Evolutionary conservation across 2,113 vertebrate genomes (phyloP).

Genomic region (Chaetodon auriga): DNA sequence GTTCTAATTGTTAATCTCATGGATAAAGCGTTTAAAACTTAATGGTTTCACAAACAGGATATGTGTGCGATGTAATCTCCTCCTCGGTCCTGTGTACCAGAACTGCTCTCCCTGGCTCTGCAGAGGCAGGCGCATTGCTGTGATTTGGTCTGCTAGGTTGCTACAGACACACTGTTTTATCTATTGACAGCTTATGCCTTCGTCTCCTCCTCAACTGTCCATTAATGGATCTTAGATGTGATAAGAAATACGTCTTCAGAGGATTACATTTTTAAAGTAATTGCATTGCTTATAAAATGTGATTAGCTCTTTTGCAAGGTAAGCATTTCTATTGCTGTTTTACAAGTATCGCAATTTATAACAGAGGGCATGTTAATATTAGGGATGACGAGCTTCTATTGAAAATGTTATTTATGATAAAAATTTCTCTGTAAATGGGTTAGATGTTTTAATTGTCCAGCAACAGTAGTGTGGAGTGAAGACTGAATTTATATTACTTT

Average conservation of each 20-base stretch:
- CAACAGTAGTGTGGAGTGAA: not conserved
- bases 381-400: not conserved
- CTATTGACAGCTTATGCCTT: slow-evolving; percentile 52
- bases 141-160: slow-evolving; percentile 69
- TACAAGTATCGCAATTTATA: slow-evolving; percentile 20
- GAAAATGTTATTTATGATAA: not conserved
- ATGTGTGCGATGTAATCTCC: slow-evolving; percentile 52
- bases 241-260: slow-evolving; percentile 45
- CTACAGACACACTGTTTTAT: slow-evolving; percentile 54
- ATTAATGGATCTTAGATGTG: slow-evolving; percentile 53
- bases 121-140: slow-evolving; percentile 78
- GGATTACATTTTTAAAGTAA: slow-evolving; percentile 36
- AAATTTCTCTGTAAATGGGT: slow-evolving; percentile 8
- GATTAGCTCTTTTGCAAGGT: slow-evolving; percentile 69
- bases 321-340: slow-evolving; percentile 58
- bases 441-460: slow-evolving; percentile 5
- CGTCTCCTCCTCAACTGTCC: slow-evolving; percentile 38
- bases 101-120: slow-evolving; percentile 66
- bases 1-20: slow-evolving; percentile 7
- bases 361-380: slow-evolving; percentile 4
- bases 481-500: slow-evolving; percentile 18
- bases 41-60: slow-evolving; percentile 28
- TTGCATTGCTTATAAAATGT: slow-evolving; percentile 59
- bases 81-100: slow-evolving; percentile 50
- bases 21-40: slow-evolving; percentile 15